phyloP scores from a whole-genome alignment of 2,888 invertebrate genomes.

The Hyppa rectilinea region DNA sequence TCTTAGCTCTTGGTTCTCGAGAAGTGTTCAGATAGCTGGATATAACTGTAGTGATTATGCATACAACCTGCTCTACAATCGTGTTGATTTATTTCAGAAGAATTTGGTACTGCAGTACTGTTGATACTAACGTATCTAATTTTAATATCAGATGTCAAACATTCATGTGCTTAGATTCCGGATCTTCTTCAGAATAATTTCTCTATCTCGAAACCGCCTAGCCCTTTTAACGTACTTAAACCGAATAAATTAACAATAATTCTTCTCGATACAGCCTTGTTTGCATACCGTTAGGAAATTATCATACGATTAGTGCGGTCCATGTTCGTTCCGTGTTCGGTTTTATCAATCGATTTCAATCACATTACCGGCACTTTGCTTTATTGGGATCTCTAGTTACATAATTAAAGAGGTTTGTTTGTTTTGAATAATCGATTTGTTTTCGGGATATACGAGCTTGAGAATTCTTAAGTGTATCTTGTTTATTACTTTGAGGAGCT shows the following conservation, averaged over 20 bases:
- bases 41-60: background rate
- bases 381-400: conserved; percentile 44
- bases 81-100: background rate
- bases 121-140: too few relatives aligned
- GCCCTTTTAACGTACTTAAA: conserved; percentile 44
- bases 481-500: too few relatives aligned
- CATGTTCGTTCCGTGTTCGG: conserved; percentile 43
- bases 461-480: background rate
- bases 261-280: conserved; percentile 44
- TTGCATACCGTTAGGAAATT: conserved; percentile 67
- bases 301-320: conserved; percentile 57
- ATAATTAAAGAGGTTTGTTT: conserved; percentile 49
- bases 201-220: conserved; percentile 18
- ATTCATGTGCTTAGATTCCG: conserved; percentile 20
- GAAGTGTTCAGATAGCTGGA: background rate
- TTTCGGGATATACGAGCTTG: conserved; percentile 6
- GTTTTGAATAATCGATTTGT: conserved; percentile 28
- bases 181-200: conserved; percentile 26
- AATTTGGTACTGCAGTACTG: background rate
- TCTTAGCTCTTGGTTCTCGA: background rate
- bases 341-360: conserved; percentile 54
- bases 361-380: conserved; percentile 33
- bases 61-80: background rate
- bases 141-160: conserved; percentile 13
- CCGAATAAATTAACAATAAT: conserved; percentile 61